phyloP scores from a whole-genome alignment of 1,140 invertebrate genomes.

The Drosophila lowei region DNA sequence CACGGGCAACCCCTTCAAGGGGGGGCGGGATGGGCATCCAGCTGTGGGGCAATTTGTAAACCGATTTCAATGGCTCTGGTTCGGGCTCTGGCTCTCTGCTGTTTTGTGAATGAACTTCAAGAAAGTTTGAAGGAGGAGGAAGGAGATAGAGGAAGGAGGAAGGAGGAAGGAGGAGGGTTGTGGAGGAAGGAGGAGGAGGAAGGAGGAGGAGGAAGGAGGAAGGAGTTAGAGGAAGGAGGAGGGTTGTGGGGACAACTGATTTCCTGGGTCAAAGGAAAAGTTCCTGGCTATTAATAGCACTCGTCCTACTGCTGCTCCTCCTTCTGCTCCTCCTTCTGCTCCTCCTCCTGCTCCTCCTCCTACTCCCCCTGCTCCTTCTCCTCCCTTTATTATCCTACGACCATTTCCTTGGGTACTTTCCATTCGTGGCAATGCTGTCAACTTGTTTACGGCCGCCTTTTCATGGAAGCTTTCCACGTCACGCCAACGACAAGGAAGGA shows the following conservation, averaged over 20 bases:
- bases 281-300: constrained; percentile 45
- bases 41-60: constrained; percentile 35
- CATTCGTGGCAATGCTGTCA: constrained; percentile 15
- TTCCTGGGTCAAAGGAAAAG: constrained; percentile 8
- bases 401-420: too few species aligned
- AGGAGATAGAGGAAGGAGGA: too few species aligned
- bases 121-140: constrained; percentile 5
- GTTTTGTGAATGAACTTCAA: constrained; percentile 69
- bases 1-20: too few species aligned
- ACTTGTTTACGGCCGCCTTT: constrained; percentile 48
- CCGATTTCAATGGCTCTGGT: constrained; percentile 20
- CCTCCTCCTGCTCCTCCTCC: not conserved
- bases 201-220: too few species aligned
- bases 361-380: not conserved
- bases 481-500: not conserved
- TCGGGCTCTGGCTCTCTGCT: not conserved
- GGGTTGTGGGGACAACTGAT: not conserved
- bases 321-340: not conserved
- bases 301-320: not conserved
- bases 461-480: constrained; percentile 31
- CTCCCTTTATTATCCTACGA: too few species aligned
- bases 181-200: too few species aligned
- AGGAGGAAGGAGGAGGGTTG: too few species aligned
- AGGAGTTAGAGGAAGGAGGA: too few species aligned
- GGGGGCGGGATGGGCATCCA: not conserved